Evolutionary conservation across 2,797 vertebrate species (phyloP), one percentile per base, ranked within the genome.

Genomic region (Triplophysa bombifrons): DNA sequence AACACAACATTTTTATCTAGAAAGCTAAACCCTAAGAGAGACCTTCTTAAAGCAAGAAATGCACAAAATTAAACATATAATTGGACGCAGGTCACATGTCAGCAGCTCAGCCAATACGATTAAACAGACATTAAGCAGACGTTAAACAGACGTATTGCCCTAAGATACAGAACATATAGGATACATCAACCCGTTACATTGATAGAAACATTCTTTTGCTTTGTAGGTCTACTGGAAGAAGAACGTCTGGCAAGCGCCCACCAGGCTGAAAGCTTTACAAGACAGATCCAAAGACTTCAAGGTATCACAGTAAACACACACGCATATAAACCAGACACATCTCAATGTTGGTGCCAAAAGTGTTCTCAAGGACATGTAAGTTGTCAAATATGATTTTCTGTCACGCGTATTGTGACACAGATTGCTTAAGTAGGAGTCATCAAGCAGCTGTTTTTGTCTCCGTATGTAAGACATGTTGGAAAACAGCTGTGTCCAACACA

Each of bases 261-360:
- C 78, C 96, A 97, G 88, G 95, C 96, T 0, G 96, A 97, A 87
- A 94, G 89, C 66, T 97, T 97, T 89, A 96, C 94, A 80, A 91
- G 95, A 83, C 94, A 96, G 88, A 96, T 97, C 89, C 96, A 96
- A 87, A 92, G 92, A 51, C 94, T 97, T 22, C 95, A 96, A 91
- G 95, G 96, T 96, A 68, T 51, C 55, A 34, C 53, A 58, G 11
- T 6, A n/a, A 17, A 48, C 20, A 76, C 55, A 72, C 44, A 16
- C 72, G 64, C 34, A 38, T 41, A 11, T 16, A 55, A 51, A 1
- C 0, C 4, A 34, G 46, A 55, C 51, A 55, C 51, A 55, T 55
- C 19, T n/a, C 51, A 55, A 50, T 17, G 44, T 46, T 50, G 7
- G 13, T 20, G 53, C n/a, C 53, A 10, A n/a, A 55, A 55, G 20